Percentiles rank a stretch among this genome's conserved stretches.
These are phyloP conservation scores for Hippocampus comes DNA, from an alignment of 2,113 vertebrate species.

Conservation along the genomic window DNA sequence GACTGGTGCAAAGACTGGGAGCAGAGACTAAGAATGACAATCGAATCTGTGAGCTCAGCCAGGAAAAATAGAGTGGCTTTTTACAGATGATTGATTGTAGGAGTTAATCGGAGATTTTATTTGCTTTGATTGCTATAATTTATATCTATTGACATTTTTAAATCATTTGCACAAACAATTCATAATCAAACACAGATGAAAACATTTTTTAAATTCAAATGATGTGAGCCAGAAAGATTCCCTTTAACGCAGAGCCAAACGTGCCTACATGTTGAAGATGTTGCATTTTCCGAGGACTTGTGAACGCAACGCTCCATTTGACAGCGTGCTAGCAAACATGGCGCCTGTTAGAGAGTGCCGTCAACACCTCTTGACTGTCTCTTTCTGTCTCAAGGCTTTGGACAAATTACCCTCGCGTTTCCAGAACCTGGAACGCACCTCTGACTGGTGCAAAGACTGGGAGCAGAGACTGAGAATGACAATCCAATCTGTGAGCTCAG, in stretches of 20 bases:
- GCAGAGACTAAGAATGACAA: conserved; percentile 59
- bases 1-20: conserved; percentile 85
- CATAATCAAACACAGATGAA: background rate
- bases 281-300: conserved; percentile 9
- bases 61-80: conserved; percentile 23
- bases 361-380: background rate
- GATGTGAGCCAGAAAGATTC: background rate
- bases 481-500: conserved; percentile 50
- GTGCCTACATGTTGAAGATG: background rate
- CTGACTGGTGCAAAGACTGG: conserved; percentile 83
- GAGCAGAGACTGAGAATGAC: conserved; percentile 64
- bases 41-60: conserved; percentile 46
- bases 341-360: conserved; percentile 43
- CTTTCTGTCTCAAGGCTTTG: conserved; percentile 64
- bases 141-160: no score
- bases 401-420: conserved; percentile 71
- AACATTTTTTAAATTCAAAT: background rate
- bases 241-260: no score
- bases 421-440: conserved; percentile 62
- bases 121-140: no score
- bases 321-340: conserved; percentile 67
- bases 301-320: conserved; percentile 53
- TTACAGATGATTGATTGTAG: conserved; percentile 19
- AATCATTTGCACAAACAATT: background rate
- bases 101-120: background rate